A percentile compares a stretch with the other conserved stretches of the same genome.
Evolutionary conservation across 2,888 invertebrate species (phyloP).

Genomic region (Xanthia togata): DNA sequence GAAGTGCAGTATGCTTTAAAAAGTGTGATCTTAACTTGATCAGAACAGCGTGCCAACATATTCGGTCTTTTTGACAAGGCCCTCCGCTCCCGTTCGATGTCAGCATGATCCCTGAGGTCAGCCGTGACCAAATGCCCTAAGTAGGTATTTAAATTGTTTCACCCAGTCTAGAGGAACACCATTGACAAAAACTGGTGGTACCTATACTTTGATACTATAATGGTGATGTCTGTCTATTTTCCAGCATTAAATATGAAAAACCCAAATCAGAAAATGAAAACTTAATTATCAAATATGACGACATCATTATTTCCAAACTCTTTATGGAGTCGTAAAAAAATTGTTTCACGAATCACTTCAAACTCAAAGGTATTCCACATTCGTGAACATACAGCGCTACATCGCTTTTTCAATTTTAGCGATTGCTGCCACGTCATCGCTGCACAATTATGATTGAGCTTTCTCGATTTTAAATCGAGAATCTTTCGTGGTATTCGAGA

Average conservation of each 20-base stretch:
- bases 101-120: too few species aligned
- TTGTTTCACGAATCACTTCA: background rate
- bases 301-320: background rate
- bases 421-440: slow-evolving; percentile 41
- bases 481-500: slow-evolving; percentile 10
- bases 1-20: too few species aligned
- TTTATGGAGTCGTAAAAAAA: background rate
- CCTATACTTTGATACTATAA: too few species aligned
- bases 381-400: slow-evolving; percentile 20
- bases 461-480: slow-evolving; percentile 30
- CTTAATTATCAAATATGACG: background rate
- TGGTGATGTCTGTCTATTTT: background rate
- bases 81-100: too few species aligned
- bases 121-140: too few species aligned
- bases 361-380: slow-evolving; percentile 24
- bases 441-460: slow-evolving; percentile 49
- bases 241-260: background rate
- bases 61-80: too few species aligned
- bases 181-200: too few species aligned
- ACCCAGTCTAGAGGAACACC: too few species aligned
- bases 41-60: too few species aligned
- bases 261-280: background rate
- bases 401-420: slow-evolving; percentile 46
- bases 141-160: too few species aligned
- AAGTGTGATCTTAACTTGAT: too few species aligned